phyloP scores from a whole-genome alignment of 2,113 vertebrate species.

The Sula dactylatra region DNA sequence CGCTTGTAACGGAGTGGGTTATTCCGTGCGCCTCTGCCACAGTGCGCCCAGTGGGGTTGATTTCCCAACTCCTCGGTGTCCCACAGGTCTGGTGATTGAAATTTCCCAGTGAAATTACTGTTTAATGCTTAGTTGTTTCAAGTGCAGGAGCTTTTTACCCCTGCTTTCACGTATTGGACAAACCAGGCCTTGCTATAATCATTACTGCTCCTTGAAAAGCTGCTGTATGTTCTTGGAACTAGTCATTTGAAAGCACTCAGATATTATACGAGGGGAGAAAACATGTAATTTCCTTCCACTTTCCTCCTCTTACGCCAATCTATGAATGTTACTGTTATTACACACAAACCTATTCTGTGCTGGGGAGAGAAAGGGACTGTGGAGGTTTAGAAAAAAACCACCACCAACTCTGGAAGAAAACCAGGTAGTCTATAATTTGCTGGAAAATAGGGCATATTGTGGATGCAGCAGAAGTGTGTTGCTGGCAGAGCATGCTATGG shows the following conservation, averaged over 20 bases:
- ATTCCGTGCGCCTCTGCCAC: neutral
- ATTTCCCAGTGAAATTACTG: constrained; percentile 30
- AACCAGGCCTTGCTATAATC: constrained; percentile 29
- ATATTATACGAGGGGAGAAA: constrained; percentile 66
- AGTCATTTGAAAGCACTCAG: constrained; percentile 67
- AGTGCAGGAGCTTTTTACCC: neutral
- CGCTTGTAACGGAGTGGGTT: accelerated
- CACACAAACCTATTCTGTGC: constrained; percentile 27
- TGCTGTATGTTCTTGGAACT: constrained; percentile 53
- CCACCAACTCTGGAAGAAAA: neutral
- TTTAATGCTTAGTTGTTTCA: constrained; percentile 34
- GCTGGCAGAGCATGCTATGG: neutral
- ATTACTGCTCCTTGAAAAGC: constrained; percentile 65
- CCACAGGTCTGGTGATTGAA: neutral
- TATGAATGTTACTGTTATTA: constrained; percentile 44
- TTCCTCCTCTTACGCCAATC: constrained; percentile 39
- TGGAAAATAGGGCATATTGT: neutral
- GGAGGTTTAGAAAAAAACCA: neutral
- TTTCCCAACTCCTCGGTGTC: neutral
- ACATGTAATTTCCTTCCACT: constrained; percentile 70
- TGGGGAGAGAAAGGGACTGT: neutral
- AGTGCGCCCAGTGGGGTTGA: neutral
- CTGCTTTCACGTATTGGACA: neutral
- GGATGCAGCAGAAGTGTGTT: neutral
- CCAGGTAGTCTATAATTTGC: neutral